Conservation (phyloP, 2,113 vertebrate genomes). For the Podiceps cristatus region DNA sequence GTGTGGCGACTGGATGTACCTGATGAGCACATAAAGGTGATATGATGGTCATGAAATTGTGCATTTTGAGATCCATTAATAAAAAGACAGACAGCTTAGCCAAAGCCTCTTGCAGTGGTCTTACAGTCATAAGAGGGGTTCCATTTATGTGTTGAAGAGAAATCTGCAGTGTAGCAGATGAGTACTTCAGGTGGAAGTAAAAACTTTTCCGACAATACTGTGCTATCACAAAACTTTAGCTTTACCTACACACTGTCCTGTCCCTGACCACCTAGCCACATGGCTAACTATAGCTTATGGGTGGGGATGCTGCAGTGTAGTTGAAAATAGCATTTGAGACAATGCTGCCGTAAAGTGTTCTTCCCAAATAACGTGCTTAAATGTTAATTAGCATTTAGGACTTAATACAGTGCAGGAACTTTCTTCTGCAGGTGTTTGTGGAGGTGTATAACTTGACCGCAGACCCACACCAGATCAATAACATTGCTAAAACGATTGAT, state of each 20-base stretch:
- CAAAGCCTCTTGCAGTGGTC: not conserved
- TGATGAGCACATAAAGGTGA: not conserved
- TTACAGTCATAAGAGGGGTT: not conserved
- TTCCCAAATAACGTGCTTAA: not conserved
- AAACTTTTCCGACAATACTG: not conserved
- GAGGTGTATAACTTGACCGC: conserved; percentile 97
- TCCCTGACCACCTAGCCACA: not conserved
- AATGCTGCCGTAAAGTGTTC: not conserved
- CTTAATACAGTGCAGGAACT: not conserved
- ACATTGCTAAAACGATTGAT: conserved; percentile 94
- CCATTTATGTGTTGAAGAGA: not conserved
- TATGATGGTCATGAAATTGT: not conserved
- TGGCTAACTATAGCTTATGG: not conserved
- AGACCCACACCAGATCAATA: conserved; percentile 93
- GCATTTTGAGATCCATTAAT: not conserved
- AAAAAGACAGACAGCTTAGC: not conserved
- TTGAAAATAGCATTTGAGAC: not conserved
- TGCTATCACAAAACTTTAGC: not conserved
- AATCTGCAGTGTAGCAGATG: not conserved
- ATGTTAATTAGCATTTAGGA: not conserved
- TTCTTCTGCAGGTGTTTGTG: conserved; percentile 87
- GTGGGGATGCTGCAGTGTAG: not conserved
- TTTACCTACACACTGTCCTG: not conserved
- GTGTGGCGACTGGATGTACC: not conserved
- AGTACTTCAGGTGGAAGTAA: not conserved